These are phyloP conservation scores for Campoletis raptor DNA, from an alignment of 2,888 invertebrate genomes.

Conservation along the genomic window DNA sequence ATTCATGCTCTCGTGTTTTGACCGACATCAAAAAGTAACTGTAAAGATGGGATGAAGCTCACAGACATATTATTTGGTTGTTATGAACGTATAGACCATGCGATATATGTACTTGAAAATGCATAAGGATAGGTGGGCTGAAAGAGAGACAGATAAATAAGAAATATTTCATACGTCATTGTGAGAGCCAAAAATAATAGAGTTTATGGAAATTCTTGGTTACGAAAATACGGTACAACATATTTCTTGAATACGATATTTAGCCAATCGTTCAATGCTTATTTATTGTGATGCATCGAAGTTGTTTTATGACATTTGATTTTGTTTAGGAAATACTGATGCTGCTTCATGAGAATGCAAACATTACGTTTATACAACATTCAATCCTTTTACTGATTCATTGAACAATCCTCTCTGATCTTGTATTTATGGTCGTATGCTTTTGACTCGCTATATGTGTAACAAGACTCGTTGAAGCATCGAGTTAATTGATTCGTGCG, in stretches of 20 bases:
- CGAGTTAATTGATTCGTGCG: slow-evolving; percentile 44
- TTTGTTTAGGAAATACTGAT: slow-evolving; percentile 12
- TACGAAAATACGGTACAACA: background rate
- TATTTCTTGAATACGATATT: slow-evolving; percentile 11
- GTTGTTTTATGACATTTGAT: slow-evolving; percentile 41
- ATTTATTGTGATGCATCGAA: slow-evolving; percentile 54
- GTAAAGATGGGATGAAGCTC: slow-evolving; percentile 28
- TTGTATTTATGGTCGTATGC: background rate
- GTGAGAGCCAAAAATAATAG: slow-evolving; percentile 62
- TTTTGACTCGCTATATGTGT: background rate
- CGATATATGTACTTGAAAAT: slow-evolving; percentile 35
- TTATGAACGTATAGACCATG: slow-evolving; percentile 35
- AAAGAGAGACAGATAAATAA: background rate
- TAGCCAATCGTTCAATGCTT: slow-evolving; percentile 45
- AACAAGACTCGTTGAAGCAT: background rate
- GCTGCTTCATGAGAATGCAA: background rate
- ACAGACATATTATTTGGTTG: background rate
- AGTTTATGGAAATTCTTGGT: slow-evolving; percentile 42
- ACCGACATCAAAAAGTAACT: slow-evolving; percentile 52
- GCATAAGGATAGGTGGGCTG: background rate
- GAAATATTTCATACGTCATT: slow-evolving; percentile 12
- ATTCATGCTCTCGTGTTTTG: slow-evolving; percentile 52
- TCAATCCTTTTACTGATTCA: background rate
- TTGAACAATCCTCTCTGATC: background rate
- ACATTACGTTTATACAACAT: background rate